These are phyloP conservation scores for Propithecus perrieri DNA, from an alignment of 2,797 vertebrate genomes.

Conservation along the genomic window DNA sequence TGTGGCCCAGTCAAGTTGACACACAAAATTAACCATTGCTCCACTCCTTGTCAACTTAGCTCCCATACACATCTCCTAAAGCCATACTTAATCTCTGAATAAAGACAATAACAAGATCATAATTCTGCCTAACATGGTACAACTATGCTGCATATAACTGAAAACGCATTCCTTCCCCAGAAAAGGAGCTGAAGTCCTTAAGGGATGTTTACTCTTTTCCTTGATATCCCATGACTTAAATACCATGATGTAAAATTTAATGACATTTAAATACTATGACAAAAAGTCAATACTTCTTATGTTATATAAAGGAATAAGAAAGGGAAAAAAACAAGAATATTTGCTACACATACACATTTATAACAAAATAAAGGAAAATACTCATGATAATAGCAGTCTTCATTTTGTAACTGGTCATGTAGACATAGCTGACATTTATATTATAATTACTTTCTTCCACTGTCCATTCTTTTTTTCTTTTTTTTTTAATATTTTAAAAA, in stretches of 20 bases:
- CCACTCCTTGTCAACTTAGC: neutral
- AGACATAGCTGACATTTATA: neutral
- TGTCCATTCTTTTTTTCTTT: neutral
- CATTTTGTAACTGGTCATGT: neutral
- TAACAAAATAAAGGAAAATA: neutral
- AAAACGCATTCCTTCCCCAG: neutral
- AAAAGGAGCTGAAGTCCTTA: neutral
- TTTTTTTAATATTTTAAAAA: too few relatives aligned
- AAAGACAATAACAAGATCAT: neutral
- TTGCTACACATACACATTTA: neutral
- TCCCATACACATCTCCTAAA: neutral
- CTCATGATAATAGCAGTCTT: neutral
- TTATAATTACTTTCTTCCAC: neutral
- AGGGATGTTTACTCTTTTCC: neutral
- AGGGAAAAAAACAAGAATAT: neutral
- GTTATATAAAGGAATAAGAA: neutral
- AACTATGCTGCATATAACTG: neutral
- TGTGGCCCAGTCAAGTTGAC: neutral
- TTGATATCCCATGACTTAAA: neutral
- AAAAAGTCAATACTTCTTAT: neutral
- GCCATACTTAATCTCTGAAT: neutral
- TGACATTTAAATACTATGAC: neutral
- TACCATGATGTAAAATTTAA: neutral
- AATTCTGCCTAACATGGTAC: neutral
- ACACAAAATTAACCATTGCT: neutral